These are phyloP conservation scores for Dendrocincla tyrannina DNA, from an alignment of 2,797 vertebrate species.

Conservation along the genomic window DNA sequence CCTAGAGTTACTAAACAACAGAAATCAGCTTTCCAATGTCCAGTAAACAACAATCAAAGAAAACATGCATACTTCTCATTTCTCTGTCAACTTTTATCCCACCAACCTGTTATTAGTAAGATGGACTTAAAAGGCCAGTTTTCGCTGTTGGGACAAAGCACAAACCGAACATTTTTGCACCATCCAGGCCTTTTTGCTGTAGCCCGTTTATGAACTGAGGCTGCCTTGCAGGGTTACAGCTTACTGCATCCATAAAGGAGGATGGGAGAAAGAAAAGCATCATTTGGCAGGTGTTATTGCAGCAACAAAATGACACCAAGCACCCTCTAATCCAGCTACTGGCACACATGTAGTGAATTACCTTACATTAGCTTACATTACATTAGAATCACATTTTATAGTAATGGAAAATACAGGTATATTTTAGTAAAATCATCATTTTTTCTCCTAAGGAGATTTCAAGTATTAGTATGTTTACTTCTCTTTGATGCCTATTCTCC, in stretches of 20 bases:
- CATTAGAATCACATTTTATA: background rate
- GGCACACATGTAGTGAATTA: background rate
- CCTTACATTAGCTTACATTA: background rate
- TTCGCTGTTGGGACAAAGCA: background rate
- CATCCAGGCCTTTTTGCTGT: background rate
- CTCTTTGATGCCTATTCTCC: background rate
- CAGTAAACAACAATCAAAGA: background rate
- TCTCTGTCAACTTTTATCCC: background rate
- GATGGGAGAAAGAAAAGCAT: background rate
- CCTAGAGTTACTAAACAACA: background rate
- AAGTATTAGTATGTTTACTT: background rate
- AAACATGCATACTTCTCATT: background rate
- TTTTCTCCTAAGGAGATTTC: background rate
- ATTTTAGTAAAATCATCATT: background rate
- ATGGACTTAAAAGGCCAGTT: background rate
- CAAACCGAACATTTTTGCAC: background rate
- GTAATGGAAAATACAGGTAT: background rate
- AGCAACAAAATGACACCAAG: background rate
- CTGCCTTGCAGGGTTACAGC: background rate
- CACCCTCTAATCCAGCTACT: background rate
- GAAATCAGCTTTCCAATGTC: background rate
- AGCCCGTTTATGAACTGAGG: background rate
- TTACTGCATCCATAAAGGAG: background rate
- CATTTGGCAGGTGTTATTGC: background rate
- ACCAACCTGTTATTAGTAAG: background rate